A percentile compares a stretch with the other conserved stretches of the same genome.
These are phyloP conservation scores for Ophraella communa DNA, from an alignment of 2,888 invertebrate species.

Conservation along the genomic window DNA sequence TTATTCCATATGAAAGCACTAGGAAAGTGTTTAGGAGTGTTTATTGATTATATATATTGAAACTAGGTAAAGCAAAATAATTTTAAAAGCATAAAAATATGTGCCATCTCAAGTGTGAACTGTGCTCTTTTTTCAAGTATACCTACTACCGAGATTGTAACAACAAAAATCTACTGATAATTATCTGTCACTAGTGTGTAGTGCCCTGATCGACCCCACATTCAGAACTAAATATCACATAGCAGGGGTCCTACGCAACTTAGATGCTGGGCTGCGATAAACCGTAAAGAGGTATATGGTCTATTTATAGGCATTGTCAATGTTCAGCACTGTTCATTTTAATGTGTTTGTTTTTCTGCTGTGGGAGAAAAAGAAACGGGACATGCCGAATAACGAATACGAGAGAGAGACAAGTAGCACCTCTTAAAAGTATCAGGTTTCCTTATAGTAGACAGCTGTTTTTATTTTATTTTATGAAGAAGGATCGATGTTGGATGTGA, in stretches of 20 bases:
- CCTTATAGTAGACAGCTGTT: constrained; percentile 61
- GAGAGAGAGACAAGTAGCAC: constrained; percentile 48
- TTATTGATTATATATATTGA: neutral
- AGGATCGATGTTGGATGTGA: constrained; percentile 46
- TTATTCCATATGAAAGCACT: too few relatives aligned
- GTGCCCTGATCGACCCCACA: constrained; percentile 32
- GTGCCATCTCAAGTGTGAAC: constrained; percentile 2
- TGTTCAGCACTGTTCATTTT: constrained; percentile 61
- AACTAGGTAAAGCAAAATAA: neutral
- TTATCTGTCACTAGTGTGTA: constrained; percentile 21
- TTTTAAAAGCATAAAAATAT: neutral
- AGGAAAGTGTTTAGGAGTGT: too few relatives aligned
- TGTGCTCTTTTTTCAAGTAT: constrained; percentile 1
- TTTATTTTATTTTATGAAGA: constrained; percentile 51
- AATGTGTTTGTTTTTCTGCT: constrained; percentile 61
- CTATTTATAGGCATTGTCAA: constrained; percentile 63
- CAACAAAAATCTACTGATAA: constrained; percentile 18
- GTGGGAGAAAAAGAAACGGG: constrained; percentile 50
- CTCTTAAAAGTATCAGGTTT: constrained; percentile 62
- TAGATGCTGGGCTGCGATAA: constrained; percentile 48
- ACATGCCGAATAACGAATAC: constrained; percentile 28
- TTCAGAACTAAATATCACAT: constrained; percentile 26
- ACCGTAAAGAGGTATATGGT: constrained; percentile 59
- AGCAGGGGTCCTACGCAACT: constrained; percentile 42
- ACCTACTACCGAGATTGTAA: constrained; percentile 10